Conservation (phyloP, 1,140 invertebrate genomes). For the Grapholita molesta region DNA sequence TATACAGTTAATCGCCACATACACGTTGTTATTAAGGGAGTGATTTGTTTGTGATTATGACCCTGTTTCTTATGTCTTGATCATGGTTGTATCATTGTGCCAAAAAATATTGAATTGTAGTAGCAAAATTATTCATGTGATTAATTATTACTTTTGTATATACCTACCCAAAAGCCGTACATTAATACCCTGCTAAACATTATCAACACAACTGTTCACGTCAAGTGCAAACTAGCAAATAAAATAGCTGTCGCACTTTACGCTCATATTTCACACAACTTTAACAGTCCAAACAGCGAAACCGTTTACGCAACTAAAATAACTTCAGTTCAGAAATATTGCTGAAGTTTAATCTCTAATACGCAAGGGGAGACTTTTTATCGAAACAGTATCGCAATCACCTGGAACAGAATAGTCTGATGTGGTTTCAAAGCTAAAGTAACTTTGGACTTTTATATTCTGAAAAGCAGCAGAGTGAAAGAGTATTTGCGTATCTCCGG, state of each 20-base stretch:
- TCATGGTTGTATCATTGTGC: no score
- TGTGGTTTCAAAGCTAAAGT: neutral
- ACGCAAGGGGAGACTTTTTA: neutral
- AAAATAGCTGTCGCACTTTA: neutral
- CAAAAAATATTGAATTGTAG: no score
- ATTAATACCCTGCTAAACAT: slow-evolving; percentile 17
- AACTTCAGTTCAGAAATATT: neutral
- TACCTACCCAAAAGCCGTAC: no score
- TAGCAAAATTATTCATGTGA: no score
- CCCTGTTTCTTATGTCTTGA: no score
- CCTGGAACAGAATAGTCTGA: neutral
- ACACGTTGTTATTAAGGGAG: no score
- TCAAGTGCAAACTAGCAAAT: neutral
- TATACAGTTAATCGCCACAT: no score
- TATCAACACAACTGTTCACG: neutral
- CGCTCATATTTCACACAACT: neutral
- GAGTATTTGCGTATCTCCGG: neutral
- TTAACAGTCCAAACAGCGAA: neutral
- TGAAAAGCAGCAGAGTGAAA: neutral
- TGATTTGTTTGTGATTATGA: no score
- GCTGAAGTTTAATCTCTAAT: neutral
- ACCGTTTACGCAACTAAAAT: neutral
- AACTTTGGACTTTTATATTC: neutral
- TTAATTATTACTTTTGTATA: no score
- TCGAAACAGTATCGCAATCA: neutral